Conservation (phyloP, 2,113 vertebrate genomes). For the Albula glossodonta region DNA sequence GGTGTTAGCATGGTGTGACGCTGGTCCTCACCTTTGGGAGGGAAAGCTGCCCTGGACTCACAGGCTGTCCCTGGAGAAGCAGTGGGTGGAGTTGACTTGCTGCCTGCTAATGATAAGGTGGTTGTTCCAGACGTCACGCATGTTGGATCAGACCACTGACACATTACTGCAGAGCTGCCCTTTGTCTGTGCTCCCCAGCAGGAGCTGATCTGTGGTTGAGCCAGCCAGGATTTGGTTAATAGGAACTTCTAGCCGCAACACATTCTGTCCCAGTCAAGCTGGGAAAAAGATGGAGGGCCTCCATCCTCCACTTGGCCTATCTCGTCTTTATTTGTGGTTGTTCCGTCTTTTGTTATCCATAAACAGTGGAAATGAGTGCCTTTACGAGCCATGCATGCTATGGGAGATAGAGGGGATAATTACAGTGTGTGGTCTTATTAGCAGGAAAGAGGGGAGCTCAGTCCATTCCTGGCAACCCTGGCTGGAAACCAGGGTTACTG, state of each 20-base stretch:
- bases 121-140: neutral
- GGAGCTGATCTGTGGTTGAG: neutral
- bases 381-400: neutral
- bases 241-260: neutral
- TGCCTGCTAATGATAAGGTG: neutral
- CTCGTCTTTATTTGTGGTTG: conserved; percentile 39
- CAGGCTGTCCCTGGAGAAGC: too few species aligned
- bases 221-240: neutral
- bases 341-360: conserved; percentile 18
- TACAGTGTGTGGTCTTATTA: conserved; percentile 22
- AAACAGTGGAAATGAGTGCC: conserved; percentile 1
- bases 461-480: conserved; percentile 4
- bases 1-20: neutral
- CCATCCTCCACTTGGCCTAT: conserved; percentile 35
- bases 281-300: conserved; percentile 12
- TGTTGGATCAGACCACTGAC: neutral
- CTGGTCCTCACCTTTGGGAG: too few species aligned
- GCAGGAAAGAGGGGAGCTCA: neutral
- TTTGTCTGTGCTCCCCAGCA: conserved; percentile 22
- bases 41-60: too few species aligned
- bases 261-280: neutral
- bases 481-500: conserved; percentile 3
- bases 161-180: neutral
- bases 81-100: neutral
- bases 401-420: conserved; percentile 12